Evolutionary conservation across 1,140 invertebrate species (phyloP).

Genomic region (Cotesia typhae): DNA sequence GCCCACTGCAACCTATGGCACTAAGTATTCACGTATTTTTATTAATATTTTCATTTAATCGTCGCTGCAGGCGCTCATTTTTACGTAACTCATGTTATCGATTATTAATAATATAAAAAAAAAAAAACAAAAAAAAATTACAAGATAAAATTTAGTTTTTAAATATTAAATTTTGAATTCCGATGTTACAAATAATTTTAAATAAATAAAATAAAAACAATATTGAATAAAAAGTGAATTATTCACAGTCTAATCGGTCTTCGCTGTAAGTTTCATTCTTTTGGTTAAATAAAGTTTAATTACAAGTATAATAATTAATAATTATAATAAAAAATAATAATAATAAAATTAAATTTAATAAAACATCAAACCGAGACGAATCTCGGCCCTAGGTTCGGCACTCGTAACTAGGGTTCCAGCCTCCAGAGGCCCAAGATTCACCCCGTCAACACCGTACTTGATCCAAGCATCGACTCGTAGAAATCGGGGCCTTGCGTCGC

Average conservation of each 20-base stretch:
- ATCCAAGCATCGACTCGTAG: slow-evolving; percentile 33
- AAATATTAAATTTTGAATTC: too few species aligned
- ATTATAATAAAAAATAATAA: background rate
- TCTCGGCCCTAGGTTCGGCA: slow-evolving; percentile 66
- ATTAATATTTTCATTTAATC: slow-evolving; percentile 18
- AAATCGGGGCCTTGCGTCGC: slow-evolving; percentile 30
- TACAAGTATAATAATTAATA: background rate
- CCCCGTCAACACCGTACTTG: slow-evolving; percentile 59
- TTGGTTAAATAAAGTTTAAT: background rate
- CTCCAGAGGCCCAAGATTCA: slow-evolving; percentile 61
- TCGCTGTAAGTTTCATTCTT: too few species aligned
- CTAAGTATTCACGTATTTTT: slow-evolving; percentile 62
- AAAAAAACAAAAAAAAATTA: slow-evolving; percentile 8
- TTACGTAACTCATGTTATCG: background rate
- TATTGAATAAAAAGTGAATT: too few species aligned
- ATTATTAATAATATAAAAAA: background rate
- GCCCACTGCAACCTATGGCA: slow-evolving; percentile 62
- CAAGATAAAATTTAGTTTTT: too few species aligned
- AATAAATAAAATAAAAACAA: too few species aligned
- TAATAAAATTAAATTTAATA: slow-evolving; percentile 27
- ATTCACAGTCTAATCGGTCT: too few species aligned
- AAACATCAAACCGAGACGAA: slow-evolving; percentile 52
- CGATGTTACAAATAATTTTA: too few species aligned
- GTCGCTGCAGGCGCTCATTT: slow-evolving; percentile 26
- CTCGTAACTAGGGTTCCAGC: slow-evolving; percentile 68